Conservation (phyloP, 2,888 invertebrate genomes). For the Tetranychus truncatus region DNA sequence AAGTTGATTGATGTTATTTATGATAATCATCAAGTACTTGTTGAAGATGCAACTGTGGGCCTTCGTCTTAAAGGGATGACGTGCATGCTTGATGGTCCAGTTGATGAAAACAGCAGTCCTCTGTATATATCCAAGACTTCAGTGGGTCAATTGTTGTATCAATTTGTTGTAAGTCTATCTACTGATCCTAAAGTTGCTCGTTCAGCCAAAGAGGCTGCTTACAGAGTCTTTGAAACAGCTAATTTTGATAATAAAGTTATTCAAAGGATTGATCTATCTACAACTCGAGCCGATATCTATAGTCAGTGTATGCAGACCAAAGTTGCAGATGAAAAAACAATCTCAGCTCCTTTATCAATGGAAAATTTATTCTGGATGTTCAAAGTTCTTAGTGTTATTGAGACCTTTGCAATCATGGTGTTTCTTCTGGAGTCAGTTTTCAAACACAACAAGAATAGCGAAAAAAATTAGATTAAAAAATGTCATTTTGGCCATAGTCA, state of each 20-base stretch:
- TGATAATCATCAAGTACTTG: neutral
- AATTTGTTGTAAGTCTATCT: neutral
- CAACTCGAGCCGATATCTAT: neutral
- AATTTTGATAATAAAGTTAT: neutral
- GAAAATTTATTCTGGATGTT: no score
- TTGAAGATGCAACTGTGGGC: neutral
- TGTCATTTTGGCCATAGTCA: no score
- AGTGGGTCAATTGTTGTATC: neutral
- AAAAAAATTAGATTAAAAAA: no score
- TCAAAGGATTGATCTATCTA: neutral
- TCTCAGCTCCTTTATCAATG: no score
- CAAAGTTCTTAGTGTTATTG: no score
- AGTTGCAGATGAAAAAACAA: neutral
- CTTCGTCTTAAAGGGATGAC: neutral
- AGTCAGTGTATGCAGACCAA: neutral
- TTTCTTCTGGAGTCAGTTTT: no score
- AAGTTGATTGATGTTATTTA: neutral
- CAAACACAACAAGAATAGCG: no score
- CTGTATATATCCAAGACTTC: neutral
- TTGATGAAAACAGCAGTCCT: neutral
- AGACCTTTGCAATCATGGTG: no score
- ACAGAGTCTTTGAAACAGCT: neutral
- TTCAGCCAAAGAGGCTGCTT: neutral
- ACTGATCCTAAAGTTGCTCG: neutral
- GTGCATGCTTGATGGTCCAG: neutral